These are phyloP conservation scores for Lasiurus cinereus DNA, from an alignment of 2,113 vertebrate species.

Conservation along the genomic window DNA sequence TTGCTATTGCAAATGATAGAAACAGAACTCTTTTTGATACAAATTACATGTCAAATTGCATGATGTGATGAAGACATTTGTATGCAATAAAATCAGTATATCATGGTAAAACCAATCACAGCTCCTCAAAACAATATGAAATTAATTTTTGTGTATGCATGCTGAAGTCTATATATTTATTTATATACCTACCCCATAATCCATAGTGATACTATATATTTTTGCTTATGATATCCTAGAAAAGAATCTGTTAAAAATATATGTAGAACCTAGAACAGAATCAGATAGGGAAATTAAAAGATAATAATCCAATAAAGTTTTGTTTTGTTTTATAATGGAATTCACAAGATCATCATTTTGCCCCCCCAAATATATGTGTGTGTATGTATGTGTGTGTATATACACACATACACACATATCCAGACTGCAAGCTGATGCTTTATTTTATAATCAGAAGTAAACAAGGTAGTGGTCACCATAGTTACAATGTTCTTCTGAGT, in stretches of 20 bases:
- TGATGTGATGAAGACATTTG: not conserved
- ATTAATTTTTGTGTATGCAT: not conserved
- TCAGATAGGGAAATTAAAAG: not conserved
- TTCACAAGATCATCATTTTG: not conserved
- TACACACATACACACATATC: too few species aligned
- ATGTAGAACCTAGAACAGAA: not conserved
- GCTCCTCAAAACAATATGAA: not conserved
- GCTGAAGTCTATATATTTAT: not conserved
- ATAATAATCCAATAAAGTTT: constrained; percentile 21
- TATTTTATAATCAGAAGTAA: too few species aligned
- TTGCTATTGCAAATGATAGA: constrained; percentile 17
- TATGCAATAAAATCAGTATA: not conserved
- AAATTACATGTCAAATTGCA: not conserved
- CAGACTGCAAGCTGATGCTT: too few species aligned
- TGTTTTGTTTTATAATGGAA: not conserved
- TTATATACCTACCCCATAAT: not conserved
- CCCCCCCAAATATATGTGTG: too few species aligned
- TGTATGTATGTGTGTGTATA: too few species aligned
- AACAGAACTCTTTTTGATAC: not conserved
- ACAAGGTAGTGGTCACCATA: too few species aligned
- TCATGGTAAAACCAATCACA: not conserved
- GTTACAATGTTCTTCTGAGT: too few species aligned
- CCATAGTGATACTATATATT: not conserved
- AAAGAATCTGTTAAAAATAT: not conserved
- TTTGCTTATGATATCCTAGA: not conserved